phyloP scores from a whole-genome alignment of 2,113 vertebrate genomes.

The Xenus cinereus region DNA sequence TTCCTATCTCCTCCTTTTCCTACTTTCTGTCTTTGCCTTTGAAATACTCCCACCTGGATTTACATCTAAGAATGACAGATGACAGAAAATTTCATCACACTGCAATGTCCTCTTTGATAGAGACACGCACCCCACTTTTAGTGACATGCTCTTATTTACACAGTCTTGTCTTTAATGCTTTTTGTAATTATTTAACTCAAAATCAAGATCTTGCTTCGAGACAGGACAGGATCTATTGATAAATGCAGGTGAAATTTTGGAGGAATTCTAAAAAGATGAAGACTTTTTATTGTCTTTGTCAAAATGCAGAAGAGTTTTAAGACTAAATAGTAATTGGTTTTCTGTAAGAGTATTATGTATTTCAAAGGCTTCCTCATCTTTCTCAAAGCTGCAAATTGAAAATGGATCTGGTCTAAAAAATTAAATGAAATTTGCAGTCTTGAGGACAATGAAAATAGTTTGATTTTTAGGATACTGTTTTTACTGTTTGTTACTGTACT shows the following conservation, averaged over 20 bases:
- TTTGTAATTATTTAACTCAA: neutral
- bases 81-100: neutral
- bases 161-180: neutral
- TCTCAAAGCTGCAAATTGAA: neutral
- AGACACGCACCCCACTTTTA: neutral
- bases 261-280: neutral
- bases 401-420: slow-evolving; percentile 17
- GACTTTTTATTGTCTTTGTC: neutral
- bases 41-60: neutral
- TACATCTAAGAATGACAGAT: neutral
- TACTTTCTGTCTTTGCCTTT: neutral
- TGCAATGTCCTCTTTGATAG: neutral
- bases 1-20: neutral
- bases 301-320: neutral
- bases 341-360: neutral
- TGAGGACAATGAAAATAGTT: neutral
- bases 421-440: neutral
- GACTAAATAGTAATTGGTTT: slow-evolving; percentile 12
- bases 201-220: neutral
- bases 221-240: neutral
- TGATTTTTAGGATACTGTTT: neutral
- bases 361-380: neutral
- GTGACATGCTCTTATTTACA: neutral
- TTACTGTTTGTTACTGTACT: neutral
- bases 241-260: neutral